These are phyloP conservation scores for Parapristionchus giblindavisi DNA, from an alignment of 2,888 invertebrate species.

Conservation along the genomic window DNA sequence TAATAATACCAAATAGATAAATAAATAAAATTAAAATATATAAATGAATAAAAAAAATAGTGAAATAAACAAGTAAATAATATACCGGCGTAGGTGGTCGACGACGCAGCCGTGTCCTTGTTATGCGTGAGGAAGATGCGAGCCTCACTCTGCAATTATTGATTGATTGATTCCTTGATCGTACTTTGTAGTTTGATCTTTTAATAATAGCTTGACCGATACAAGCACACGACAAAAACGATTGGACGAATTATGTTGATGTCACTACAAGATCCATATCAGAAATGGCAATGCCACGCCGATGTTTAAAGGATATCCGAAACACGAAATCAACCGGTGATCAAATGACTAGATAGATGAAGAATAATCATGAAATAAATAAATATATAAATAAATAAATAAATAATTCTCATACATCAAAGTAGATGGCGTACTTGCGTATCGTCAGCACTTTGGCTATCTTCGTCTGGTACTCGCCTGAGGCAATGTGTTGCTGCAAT, in stretches of 20 bases:
- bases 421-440: constrained; percentile 8
- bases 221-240: too few relatives aligned
- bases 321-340: too few relatives aligned
- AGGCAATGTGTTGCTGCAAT: constrained; percentile 32
- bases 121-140: too few relatives aligned
- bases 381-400: background rate
- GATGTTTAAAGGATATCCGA: too few relatives aligned
- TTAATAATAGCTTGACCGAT: too few relatives aligned
- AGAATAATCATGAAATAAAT: background rate
- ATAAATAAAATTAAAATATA: background rate
- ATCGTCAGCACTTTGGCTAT: constrained; percentile 23
- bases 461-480: background rate
- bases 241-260: too few relatives aligned
- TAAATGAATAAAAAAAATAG: background rate
- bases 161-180: background rate
- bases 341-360: too few relatives aligned
- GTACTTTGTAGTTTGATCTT: too few relatives aligned
- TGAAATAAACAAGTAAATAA: background rate
- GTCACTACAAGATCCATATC: too few relatives aligned
- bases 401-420: constrained; percentile 10
- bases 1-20: background rate
- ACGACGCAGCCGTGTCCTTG: too few relatives aligned
- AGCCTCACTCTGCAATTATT: background rate
- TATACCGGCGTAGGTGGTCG: too few relatives aligned
- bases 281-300: too few relatives aligned